Conservation (phyloP, 2,888 invertebrate species). For the Serripes groenlandicus region DNA sequence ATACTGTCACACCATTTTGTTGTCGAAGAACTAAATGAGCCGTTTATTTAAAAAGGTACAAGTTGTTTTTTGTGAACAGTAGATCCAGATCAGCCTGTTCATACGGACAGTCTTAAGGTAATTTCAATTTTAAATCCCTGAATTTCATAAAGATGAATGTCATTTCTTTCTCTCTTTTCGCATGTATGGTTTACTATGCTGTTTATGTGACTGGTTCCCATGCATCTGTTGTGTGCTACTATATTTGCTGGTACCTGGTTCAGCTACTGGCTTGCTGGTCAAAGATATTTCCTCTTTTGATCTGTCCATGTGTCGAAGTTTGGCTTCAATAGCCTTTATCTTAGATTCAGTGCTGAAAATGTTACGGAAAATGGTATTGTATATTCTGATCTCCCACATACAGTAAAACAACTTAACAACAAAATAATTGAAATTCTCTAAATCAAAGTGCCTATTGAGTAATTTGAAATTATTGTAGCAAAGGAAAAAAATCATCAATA, state of each 20-base stretch:
- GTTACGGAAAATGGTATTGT: neutral
- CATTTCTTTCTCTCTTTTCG: constrained; percentile 44
- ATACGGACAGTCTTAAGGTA: neutral
- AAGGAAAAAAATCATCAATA: no score
- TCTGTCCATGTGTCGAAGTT: constrained; percentile 79
- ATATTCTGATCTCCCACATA: no score
- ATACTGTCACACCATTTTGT: no score
- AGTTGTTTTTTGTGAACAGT: no score
- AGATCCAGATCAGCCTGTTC: no score
- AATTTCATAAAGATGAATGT: neutral
- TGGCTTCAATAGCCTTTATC: constrained; percentile 82
- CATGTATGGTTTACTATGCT: constrained; percentile 4
- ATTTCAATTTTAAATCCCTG: neutral
- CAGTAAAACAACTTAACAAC: no score
- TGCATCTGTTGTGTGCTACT: constrained; percentile 49
- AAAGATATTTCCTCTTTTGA: constrained; percentile 71
- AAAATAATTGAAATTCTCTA: no score
- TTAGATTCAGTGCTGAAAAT: constrained; percentile 75
- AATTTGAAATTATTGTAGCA: no score
- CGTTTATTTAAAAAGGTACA: no score
- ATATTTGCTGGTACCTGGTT: constrained; percentile 73
- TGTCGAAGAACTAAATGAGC: no score
- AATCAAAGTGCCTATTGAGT: no score
- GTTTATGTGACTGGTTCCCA: constrained; percentile 27
- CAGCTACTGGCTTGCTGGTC: constrained; percentile 62